Evolutionary conservation across 1,140 invertebrate species (phyloP), one percentile per base, ranked within the genome.

Genomic region (Drosophila sechellia): DNA sequence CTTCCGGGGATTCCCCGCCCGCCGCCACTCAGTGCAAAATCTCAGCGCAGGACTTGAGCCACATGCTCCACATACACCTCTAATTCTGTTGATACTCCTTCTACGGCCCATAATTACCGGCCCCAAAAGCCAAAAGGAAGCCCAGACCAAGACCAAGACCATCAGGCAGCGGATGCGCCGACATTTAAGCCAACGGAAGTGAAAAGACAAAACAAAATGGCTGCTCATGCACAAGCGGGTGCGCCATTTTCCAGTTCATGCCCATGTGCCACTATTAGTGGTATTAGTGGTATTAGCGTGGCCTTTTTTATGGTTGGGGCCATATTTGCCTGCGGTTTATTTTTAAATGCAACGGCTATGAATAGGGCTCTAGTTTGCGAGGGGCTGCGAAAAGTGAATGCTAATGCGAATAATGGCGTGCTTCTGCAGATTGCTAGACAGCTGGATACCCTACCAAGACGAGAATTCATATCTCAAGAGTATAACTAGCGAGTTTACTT

Each of bases 121-220:
- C 37, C 37, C 20, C 40, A 48, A 20, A 45, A 46, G 45, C 17
- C 43, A 25, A 34, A 12, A 17, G 4, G 5, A 46, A 46, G 20
- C 43, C 43, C 43, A 25, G 45, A 40, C 34, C 25, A 59, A 57
- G 53, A 56, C 53, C 59, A 53, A 50, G 46, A 65, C 49, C 73
- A 34, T 56, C 39, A 40, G 46, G 40, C 48, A 60, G 74, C 85
- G 84, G 83, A 87, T 83, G 84, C 74, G 64, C 63, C 70, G 75
- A 59, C 83, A 89, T 87, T 87, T 83, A 89, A 87, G 84, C 84
- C 83, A 89, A 66, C 84, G 83, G 83, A 87, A 83, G 79, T 71
- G 63, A 64, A 89, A 83, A 81, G 83, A 87, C 83, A 83, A 87
- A 87, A 87, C 84, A 87, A 87, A 87, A 87, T 87, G 83, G 83